phyloP scores from a whole-genome alignment of 2,113 vertebrate genomes.

The Hyla sarda region DNA sequence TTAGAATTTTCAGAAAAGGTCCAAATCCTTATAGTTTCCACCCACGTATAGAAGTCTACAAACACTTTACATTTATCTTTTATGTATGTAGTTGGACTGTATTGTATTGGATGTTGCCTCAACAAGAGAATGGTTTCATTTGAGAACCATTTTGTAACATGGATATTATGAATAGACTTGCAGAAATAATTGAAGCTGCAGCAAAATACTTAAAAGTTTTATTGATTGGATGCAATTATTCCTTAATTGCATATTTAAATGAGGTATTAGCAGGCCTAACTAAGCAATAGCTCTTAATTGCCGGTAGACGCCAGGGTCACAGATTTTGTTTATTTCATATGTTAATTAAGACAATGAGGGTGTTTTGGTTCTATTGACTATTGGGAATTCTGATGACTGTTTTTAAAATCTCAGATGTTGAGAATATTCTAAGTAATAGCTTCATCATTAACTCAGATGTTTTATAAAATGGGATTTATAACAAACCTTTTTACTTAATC shows the following conservation, averaged over 20 bases:
- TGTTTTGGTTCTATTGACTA: conserved; percentile 84
- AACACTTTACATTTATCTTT: background rate
- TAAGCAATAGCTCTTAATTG: conserved; percentile 90
- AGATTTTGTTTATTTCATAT: conserved; percentile 89
- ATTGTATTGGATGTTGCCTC: background rate
- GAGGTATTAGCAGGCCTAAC: conserved; percentile 89
- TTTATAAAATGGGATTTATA: conserved; percentile 68
- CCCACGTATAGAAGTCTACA: too few species aligned
- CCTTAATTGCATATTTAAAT: conserved; percentile 92
- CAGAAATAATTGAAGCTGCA: conserved; percentile 77
- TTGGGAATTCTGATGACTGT: conserved; percentile 71
- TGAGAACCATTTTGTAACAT: conserved; percentile 8
- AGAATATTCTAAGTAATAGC: conserved; percentile 70
- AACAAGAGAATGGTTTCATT: conserved; percentile 55
- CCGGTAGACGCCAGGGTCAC: conserved; percentile 85
- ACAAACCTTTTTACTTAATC: background rate
- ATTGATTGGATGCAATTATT: conserved; percentile 91
- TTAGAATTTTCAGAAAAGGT: too few species aligned
- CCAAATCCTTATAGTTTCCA: too few species aligned
- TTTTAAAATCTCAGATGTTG: conserved; percentile 76
- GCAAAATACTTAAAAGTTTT: conserved; percentile 87
- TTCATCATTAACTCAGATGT: conserved; percentile 71
- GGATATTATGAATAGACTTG: conserved; percentile 69
- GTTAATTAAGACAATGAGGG: conserved; percentile 88
- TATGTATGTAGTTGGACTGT: accelerated